Base-by-base conservation (phyloP, 2,797 vertebrate species). In the Hozukius guyotensis region DNA sequence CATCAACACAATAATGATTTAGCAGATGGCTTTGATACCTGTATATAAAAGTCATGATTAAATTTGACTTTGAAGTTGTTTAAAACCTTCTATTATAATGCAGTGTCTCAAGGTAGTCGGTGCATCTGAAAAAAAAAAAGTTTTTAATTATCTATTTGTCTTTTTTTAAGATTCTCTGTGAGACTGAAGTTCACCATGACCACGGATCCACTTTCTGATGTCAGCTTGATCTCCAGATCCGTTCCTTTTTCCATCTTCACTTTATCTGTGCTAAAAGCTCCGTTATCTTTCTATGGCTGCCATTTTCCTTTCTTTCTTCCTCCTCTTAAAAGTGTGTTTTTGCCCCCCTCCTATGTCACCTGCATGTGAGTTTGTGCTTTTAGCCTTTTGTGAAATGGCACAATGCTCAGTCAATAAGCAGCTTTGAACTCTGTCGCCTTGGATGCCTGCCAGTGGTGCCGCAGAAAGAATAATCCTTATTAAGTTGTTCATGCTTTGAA, bases 321-420 rank as follows among this genome's bases (percentile, higher is more conserved):
- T 6, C 22, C 42, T 49, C 34, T 24, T 61, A 52, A 10, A 69
- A 38, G 18, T 14, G 20, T 56, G 10, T 38, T 3, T 52, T 52
- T 52, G 42, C 22, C 34, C 31, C 4, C n/a, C 5, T 29, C 6
- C n/a, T 29, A 4, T 60, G 38, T 62, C 75, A 79, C 31, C 56
- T 75, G 32, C 5, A 18, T 61, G n/a, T 3, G 6, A 34, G 14
- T 57, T 68, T 72, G 34, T 56, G 31, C 55, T 70, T 67, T 78
- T 65, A 72, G 57, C 31, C 20, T 72, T 36, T 27, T 67, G 32
- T 77, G 56, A 81, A 74, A 63, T 56, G 66, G 25, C 61, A 75
- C 66, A 80, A 61, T 34, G 42, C 62, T 75, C 70, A 57, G 73
- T 80, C 82, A 75, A 52, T 75, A 60, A 66, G 66, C 66, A 29